Evolutionary conservation across 2,888 invertebrate species (phyloP), one percentile per base, ranked within the genome.

Genomic region (Marasmarcha lunaedactyla): DNA sequence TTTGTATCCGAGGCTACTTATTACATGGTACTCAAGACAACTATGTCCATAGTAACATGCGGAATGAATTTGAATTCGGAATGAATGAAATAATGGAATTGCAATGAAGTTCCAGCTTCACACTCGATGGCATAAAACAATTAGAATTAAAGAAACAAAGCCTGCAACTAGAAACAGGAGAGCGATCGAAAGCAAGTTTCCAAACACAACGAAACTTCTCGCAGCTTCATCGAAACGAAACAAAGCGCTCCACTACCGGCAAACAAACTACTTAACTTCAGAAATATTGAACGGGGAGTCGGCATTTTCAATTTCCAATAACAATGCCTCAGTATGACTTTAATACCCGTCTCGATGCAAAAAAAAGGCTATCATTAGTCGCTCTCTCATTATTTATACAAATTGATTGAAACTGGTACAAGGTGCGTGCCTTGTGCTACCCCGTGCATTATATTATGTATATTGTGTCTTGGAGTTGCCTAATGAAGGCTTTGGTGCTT

Each of bases 201-300:
- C 6, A 34, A 34, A 14, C 34, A n/a, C n/a, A 9, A 34, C 34
- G 14, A 34, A 13, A 34, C 34, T 30, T 10, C 10, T 3, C 12
- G 30, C 34, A 42, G 53, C 49, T 55, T 67, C 62, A 55, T 66
- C 65, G 52, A 52, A 59, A 48, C 47, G 52, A 60, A 66, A 68
- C 64, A 70, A 66, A 66, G 59, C 20, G 51, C 46, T 20, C 37
- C 40, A 40, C 44, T 45, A 44, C 44, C 45, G 38, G 52, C 59
- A 57, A 62, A 62, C 55, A 52, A 68, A 67, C 65, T 68, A 63
- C 67, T 65, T 66, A 63, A 57, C 49, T 46, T 55, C 55, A 55
- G 57, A 57, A 62, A 59, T 63, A 65, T 66, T 58, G 63, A 57
- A 57, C 54, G 42, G 52, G 41, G 52, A 50, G 13, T 6, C 14